Conservation (phyloP, 2,797 vertebrate species). For the Dendrocincla tyrannina region DNA sequence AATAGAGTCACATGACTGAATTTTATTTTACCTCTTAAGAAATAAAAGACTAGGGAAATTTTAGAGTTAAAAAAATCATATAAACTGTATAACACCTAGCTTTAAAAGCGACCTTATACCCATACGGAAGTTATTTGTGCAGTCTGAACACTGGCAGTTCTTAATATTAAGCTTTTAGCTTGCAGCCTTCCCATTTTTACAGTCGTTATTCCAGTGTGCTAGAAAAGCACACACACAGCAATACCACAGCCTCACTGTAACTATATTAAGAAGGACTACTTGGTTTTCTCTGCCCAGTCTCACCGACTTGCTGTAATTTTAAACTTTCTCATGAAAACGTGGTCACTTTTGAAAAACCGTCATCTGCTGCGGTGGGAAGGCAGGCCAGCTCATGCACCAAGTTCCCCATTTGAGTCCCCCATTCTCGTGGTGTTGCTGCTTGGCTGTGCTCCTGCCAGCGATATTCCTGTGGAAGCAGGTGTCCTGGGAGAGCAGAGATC, state of each 20-base stretch:
- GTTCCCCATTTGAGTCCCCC: background rate
- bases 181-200: background rate
- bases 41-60: background rate
- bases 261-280: background rate
- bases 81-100: background rate
- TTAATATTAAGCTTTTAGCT: background rate
- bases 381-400: background rate
- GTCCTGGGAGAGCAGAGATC: background rate
- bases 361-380: background rate
- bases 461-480: background rate
- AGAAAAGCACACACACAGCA: background rate
- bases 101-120: background rate
- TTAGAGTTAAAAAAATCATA: background rate
- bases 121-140: background rate
- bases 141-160: background rate
- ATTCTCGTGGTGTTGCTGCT: accelerated
- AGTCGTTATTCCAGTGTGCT: background rate
- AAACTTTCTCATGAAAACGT: background rate
- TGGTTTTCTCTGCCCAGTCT: background rate
- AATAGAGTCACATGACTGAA: background rate
- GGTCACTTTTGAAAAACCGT: background rate
- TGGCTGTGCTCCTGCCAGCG: background rate
- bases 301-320: background rate
- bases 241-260: background rate
- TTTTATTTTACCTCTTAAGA: conserved; percentile 1